A percentile compares a stretch with the other conserved stretches of the same genome.
Evolutionary conservation across 2,888 invertebrate species (phyloP).

Genomic region (Cataglyphis albicans): DNA sequence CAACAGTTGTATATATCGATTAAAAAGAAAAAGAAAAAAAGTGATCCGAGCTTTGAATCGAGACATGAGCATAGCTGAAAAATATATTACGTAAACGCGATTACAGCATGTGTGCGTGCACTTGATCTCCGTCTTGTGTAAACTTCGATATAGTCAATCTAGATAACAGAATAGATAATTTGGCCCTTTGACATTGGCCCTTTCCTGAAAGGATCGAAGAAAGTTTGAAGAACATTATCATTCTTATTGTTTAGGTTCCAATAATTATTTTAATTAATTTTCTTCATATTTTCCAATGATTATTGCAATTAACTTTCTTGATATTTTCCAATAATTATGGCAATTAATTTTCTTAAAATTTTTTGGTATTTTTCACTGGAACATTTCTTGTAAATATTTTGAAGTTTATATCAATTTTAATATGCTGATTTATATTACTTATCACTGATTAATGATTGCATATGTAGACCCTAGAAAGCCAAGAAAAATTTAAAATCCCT

Average conservation of each 20-base stretch:
- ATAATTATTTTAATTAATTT: background rate
- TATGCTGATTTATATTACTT: background rate
- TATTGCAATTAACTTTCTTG: too few relatives aligned
- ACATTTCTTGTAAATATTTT: background rate
- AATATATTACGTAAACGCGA: conserved; percentile 37
- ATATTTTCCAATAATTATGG: too few relatives aligned
- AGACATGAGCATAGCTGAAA: conserved; percentile 7
- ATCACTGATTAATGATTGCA: background rate
- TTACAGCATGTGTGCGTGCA: background rate
- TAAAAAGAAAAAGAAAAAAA: background rate
- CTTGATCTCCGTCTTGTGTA: background rate
- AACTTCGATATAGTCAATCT: background rate
- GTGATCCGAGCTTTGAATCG: background rate
- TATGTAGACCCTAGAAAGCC: background rate
- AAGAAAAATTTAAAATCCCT: background rate
- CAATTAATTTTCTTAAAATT: background rate
- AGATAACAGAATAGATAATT: too few relatives aligned
- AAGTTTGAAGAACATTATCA: background rate
- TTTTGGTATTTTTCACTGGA: background rate
- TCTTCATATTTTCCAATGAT: background rate
- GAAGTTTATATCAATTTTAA: background rate
- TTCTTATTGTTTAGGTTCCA: background rate
- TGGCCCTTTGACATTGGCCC: too few relatives aligned
- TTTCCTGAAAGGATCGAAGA: background rate
- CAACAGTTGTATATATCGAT: background rate